Base-by-base conservation (phyloP, 1,140 invertebrate species). In the Paracyclopina nana region DNA sequence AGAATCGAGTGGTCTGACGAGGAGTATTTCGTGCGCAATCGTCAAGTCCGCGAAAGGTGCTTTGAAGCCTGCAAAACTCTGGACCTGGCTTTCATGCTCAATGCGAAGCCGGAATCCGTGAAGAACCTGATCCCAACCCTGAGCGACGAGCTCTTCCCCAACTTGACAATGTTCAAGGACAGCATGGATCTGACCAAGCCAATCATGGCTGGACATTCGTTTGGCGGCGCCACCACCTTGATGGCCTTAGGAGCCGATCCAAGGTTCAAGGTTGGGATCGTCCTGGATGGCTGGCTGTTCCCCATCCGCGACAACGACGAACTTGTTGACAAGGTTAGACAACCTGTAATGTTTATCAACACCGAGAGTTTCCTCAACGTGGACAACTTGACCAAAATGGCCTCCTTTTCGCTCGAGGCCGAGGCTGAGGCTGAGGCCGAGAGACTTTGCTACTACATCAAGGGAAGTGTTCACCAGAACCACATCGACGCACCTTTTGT, bases 391-490 rank as follows among this genome's bases (percentile, higher is more conserved):
- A 20, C 34, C 45, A 48, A 48, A 20, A 48, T 48, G 28, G 27
- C 45, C 2, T 16, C 27, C 16, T 48, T 48, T 3, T 29, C 18
- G 12, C 11, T 16, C 12, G n/a, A 29, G n/a, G n/a, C n/a, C n/a
- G n/a, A n/a, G n/a, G n/a, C n/a, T n/a, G n/a, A n/a, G n/a, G n/a
- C n/a, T 31, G 27, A 48, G 8, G n/a, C 45, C 12, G 27, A 27
- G 14, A 24, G 27, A n/a, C 22, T 28, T 16, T 28, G 16, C 28
- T 29, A 48, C 22, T 48, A 16, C n/a, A 48, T 48, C 4, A 27
- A 48, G 8, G 45, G 45, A 30, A 48, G 45, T 18, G 45, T 48
- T 28, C 45, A 48, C 30, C 45, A 48, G 27, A 48, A 48, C 28
- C 45, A 48, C 30, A n/a, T 48, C 8, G 45, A 48, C 27, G 27